Conservation (phyloP, 1,140 invertebrate species). For the Drosophila pandora region DNA sequence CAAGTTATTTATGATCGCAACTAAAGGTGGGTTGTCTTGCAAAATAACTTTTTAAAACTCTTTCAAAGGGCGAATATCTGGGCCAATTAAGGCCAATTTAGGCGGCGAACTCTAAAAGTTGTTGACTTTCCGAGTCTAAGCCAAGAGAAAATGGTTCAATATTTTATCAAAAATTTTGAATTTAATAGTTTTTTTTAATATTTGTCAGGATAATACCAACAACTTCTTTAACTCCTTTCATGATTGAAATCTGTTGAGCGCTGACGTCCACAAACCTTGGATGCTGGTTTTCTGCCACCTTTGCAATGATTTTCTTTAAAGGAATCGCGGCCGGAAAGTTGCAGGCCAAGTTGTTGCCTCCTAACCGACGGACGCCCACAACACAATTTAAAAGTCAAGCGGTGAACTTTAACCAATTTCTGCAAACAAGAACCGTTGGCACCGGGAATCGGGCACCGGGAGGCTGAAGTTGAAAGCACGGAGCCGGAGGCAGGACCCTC, state of each 20-base stretch:
- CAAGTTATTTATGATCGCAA: background rate
- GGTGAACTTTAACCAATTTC: slow-evolving; percentile 64
- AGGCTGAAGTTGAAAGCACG: background rate
- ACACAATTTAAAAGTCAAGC: slow-evolving; percentile 63
- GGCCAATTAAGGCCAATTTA: background rate
- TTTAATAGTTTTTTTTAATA: too few species aligned
- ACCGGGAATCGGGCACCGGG: background rate
- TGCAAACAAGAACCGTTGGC: slow-evolving; percentile 38
- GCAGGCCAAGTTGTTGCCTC: slow-evolving; percentile 29
- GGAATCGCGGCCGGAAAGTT: slow-evolving; percentile 16
- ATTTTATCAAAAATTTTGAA: too few species aligned
- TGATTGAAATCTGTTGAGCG: background rate
- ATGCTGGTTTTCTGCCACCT: background rate
- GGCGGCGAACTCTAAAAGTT: too few species aligned
- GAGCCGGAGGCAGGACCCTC: slow-evolving; percentile 3
- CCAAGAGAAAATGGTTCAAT: too few species aligned
- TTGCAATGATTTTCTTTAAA: slow-evolving; percentile 11
- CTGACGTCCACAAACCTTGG: background rate
- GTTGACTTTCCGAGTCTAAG: too few species aligned
- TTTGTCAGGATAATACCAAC: too few species aligned
- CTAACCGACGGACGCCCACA: slow-evolving; percentile 8
- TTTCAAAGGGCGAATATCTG: background rate
- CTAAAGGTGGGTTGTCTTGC: background rate
- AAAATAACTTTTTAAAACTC: background rate
- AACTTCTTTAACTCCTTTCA: too few species aligned